phyloP scores from a whole-genome alignment of 1,140 invertebrate genomes.

The Lanistes nyassanus region DNA sequence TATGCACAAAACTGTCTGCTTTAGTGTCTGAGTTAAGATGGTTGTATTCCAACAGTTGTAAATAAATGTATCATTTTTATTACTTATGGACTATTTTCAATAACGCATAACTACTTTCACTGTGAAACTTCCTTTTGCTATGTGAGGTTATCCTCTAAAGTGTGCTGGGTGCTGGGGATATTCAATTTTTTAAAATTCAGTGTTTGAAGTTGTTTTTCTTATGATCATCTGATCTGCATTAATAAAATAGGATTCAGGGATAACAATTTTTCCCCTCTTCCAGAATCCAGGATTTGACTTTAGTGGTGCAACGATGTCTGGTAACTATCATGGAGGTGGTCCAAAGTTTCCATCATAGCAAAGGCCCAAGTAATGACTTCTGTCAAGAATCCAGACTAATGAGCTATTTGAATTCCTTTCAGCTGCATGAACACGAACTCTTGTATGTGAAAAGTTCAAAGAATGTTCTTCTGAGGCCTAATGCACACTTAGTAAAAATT shows the following conservation, averaged over 20 bases:
- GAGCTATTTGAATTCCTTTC: not conserved
- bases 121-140: no score
- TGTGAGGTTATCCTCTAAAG: no score
- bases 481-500: no score
- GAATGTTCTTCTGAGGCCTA: no score
- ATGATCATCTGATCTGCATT: not conserved
- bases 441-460: no score
- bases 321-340: conserved; percentile 66
- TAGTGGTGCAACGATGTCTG: conserved; percentile 67
- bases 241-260: not conserved
- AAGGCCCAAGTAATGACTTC: not conserved
- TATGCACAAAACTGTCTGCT: no score
- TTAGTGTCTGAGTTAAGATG: no score
- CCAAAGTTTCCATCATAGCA: conserved; percentile 38
- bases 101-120: no score
- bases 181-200: not conserved
- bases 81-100: no score
- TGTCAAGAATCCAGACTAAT: not conserved
- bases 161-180: no score
- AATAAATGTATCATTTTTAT: no score
- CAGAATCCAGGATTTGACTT: conserved; percentile 72
- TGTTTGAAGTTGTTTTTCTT: not conserved
- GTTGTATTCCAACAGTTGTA: no score
- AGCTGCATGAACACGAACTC: not conserved
- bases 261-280: conserved; percentile 46